These are phyloP conservation scores for Hyaena hyaena DNA, from an alignment of 2,113 vertebrate genomes.

Conservation along the genomic window DNA sequence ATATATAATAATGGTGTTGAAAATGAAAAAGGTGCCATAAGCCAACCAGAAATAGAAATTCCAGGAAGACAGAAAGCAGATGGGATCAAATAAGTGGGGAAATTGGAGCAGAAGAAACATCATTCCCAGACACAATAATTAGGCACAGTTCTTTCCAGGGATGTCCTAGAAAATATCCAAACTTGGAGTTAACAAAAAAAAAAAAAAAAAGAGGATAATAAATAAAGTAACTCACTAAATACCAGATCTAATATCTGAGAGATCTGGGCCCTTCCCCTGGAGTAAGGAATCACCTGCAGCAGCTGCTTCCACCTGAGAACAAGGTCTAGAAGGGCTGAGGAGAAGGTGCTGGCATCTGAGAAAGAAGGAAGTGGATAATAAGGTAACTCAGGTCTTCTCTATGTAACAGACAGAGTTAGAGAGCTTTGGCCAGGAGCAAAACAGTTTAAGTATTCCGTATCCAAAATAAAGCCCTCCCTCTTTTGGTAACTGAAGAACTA, in stretches of 20 bases:
- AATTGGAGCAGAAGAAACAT: constrained; percentile 46
- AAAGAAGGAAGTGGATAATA: neutral
- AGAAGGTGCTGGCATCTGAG: neutral
- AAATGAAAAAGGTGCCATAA: constrained; percentile 59
- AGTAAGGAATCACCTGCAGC: neutral
- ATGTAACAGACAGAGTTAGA: neutral
- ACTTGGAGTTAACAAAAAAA: constrained; percentile 13
- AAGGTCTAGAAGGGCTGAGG: neutral
- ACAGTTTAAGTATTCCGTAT: neutral
- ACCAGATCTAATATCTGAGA: neutral
- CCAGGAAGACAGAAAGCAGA: constrained; percentile 70
- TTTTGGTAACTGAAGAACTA: neutral
- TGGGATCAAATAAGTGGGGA: constrained; percentile 54
- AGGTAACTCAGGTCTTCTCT: neutral
- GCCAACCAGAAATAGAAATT: constrained; percentile 68
- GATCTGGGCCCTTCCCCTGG: neutral
- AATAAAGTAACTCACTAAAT: constrained; percentile 19
- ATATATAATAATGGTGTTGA: neutral
- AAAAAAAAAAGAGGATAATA: neutral
- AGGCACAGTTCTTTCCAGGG: constrained; percentile 33
- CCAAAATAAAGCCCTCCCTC: neutral
- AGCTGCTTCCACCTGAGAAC: neutral
- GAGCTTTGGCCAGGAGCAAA: neutral
- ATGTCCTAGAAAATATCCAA: constrained; percentile 31
- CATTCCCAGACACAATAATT: constrained; percentile 60